These are phyloP conservation scores for Bufotes viridis DNA, from an alignment of 2,797 vertebrate genomes.

Conservation along the genomic window DNA sequence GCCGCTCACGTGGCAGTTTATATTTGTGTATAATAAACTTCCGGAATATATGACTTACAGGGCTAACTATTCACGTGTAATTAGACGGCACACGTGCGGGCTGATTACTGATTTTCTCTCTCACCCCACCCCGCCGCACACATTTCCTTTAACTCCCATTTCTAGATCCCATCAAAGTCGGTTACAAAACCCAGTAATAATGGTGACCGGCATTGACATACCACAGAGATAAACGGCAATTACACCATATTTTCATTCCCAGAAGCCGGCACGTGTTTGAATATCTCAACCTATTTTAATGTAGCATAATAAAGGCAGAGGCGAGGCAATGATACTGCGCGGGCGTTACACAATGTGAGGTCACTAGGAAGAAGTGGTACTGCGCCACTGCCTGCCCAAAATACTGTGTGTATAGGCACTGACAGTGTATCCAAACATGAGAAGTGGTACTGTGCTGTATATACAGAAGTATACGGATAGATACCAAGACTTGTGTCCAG, in stretches of 20 bases:
- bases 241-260: background rate
- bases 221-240: background rate
- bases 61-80: conserved; percentile 46
- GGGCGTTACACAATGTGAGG: background rate
- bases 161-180: background rate
- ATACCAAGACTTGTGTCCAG: too few species aligned
- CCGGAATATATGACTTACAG: conserved; percentile 35
- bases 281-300: background rate
- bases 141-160: conserved; percentile 7
- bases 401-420: too few species aligned
- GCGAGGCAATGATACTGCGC: background rate
- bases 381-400: background rate
- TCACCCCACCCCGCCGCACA: background rate
- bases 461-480: too few species aligned
- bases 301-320: background rate
- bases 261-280: background rate
- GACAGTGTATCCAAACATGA: background rate
- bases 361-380: background rate
- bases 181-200: conserved; percentile 25
- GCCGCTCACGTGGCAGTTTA: background rate
- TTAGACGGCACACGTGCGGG: conserved; percentile 28
- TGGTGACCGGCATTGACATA: background rate
- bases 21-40: conserved; percentile 21
- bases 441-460: background rate
- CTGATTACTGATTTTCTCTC: background rate